These are phyloP conservation scores for Girardia tigrina DNA, from an alignment of 2,888 invertebrate genomes.

Conservation along the genomic window DNA sequence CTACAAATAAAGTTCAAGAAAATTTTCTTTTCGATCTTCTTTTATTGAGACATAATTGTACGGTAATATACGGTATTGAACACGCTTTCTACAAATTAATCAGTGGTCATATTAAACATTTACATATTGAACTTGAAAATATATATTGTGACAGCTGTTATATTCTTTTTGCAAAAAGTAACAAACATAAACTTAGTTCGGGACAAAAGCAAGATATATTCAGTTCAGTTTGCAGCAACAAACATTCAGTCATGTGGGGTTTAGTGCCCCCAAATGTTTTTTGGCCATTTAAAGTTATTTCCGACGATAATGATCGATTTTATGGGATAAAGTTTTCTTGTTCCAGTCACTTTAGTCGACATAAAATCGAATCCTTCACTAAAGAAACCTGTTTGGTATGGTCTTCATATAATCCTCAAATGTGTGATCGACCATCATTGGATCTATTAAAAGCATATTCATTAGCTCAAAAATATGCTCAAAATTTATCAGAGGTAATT, in stretches of 20 bases:
- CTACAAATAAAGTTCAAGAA: neutral
- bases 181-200: neutral
- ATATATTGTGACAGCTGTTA: constrained; percentile 14
- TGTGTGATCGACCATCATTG: neutral
- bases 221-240: neutral
- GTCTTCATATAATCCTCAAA: neutral
- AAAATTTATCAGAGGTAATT: constrained; percentile 16
- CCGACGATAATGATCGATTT: neutral
- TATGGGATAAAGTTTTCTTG: neutral
- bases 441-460: constrained; percentile 15
- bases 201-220: neutral
- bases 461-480: constrained; percentile 19
- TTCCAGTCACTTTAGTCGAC: neutral
- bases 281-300: constrained; percentile 4
- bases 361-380: constrained; percentile 4
- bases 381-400: constrained; percentile 4
- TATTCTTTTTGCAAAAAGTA: neutral
- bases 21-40: constrained; percentile 3
- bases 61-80: neutral
- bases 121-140: constrained; percentile 16
- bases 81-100: constrained; percentile 20
- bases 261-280: constrained; percentile 1
- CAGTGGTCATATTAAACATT: neutral
- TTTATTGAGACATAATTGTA: neutral
- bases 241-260: neutral